phyloP scores from a whole-genome alignment of 2,888 invertebrate genomes.

The Anticlea derivata region DNA sequence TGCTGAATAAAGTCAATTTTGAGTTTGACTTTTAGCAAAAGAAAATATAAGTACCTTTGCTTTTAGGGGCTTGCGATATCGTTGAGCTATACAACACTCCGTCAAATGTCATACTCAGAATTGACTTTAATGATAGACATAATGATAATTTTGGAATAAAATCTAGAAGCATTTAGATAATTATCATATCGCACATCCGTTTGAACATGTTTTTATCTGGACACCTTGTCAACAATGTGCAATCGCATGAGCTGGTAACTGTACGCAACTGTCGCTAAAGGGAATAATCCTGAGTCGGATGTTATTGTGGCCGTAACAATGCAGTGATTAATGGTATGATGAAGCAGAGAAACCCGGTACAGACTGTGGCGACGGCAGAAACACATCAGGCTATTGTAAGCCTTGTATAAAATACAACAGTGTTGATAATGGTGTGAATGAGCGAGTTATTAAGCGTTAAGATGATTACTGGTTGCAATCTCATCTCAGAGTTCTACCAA shows the following conservation, averaged over 20 bases:
- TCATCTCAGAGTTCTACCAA: constrained; percentile 16
- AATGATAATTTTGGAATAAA: too few relatives aligned
- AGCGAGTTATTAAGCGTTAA: constrained; percentile 17
- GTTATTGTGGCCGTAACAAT: constrained; percentile 52
- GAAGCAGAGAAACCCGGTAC: constrained; percentile 35
- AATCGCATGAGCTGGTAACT: neutral
- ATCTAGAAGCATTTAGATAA: too few relatives aligned
- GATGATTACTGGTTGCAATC: constrained; percentile 30
- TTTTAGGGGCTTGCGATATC: too few relatives aligned
- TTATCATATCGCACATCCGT: too few relatives aligned
- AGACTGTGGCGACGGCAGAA: constrained; percentile 25
- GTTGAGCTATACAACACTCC: too few relatives aligned
- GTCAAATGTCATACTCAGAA: too few relatives aligned
- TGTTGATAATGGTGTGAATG: constrained; percentile 7
- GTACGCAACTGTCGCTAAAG: constrained; percentile 36
- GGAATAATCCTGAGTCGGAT: constrained; percentile 42
- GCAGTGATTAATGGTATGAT: constrained; percentile 51
- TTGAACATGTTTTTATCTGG: too few relatives aligned
- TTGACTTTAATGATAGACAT: too few relatives aligned
- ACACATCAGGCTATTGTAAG: constrained; percentile 34
- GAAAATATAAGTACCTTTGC: too few relatives aligned
- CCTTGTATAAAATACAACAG: constrained; percentile 14
- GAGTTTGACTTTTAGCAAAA: too few relatives aligned
- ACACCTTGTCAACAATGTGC: constrained; percentile 25
- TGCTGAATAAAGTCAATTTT: too few relatives aligned